Conservation (phyloP, 1,140 invertebrate genomes). For the Bombus terrestris region DNA sequence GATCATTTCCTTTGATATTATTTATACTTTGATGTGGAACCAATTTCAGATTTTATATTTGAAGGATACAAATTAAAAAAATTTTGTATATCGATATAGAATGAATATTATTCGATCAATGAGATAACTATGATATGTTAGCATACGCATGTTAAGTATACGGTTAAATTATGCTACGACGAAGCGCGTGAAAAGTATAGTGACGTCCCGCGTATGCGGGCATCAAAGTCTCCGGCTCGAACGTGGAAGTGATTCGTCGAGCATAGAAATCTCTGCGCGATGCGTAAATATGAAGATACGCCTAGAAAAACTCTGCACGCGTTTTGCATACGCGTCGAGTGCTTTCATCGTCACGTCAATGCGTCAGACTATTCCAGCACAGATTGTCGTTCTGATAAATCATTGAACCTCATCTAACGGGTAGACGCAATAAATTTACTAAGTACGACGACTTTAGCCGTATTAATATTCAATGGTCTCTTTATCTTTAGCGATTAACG, state of each 20-base stretch:
- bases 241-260: not conserved
- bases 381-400: conserved; percentile 49
- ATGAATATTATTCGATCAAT: not conserved
- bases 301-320: conserved; percentile 1
- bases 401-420: conserved; percentile 36
- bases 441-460: conserved; percentile 10
- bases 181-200: not conserved
- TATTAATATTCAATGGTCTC: conserved; percentile 49
- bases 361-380: conserved; percentile 26
- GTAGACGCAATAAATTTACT: conserved; percentile 29
- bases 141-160: not conserved
- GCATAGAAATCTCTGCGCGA: not conserved
- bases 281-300: not conserved
- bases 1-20: too few relatives aligned
- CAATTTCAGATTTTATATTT: not conserved
- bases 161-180: not conserved
- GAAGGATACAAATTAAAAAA: not conserved
- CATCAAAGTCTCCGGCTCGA: conserved; percentile 44
- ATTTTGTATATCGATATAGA: not conserved
- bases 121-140: not conserved
- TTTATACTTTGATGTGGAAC: not conserved
- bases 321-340: not conserved
- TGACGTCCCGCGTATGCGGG: conserved; percentile 8
- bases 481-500: not conserved
- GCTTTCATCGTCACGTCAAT: not conserved